Base-by-base conservation (phyloP, 2,888 invertebrate species). In the Hirtodrosophila alboralis region DNA sequence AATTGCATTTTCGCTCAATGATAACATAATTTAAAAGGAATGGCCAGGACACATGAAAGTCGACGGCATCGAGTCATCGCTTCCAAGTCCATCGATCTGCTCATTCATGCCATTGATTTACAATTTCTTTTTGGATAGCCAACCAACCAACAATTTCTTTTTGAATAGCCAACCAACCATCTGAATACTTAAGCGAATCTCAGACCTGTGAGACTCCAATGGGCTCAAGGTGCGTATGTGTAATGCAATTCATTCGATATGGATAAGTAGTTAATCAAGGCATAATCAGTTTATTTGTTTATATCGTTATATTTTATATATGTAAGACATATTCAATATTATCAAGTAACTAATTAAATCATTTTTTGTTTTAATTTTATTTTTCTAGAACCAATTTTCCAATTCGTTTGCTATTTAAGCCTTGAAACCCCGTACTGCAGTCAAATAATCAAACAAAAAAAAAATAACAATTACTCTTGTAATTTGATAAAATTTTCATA, bases 1-100 rank as follows among this genome's bases (percentile, higher is more conserved):
- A 87, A 87, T 87, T 87, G 87, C 88, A 87, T 88, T 87, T 23
- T 77, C 69, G 85, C 67, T 73, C 88, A 87, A 81, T 85, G 84
- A 86, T 84, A 73, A 83, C 77, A 79, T 83, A 75, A 83, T 85
- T 83, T 87, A 83, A 83, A 81, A 57, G 69, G 72, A 47, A 58
- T 67, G n/a, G n/a, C n/a, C n/a, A n/a, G n/a, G n/a, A n/a, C n/a
- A 59, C 72, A 76, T 72, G 80, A 75, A 71, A 64, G 72, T 60
- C 76, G 63, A 54, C n/a, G 44, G 40, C 34, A 14, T 21, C 28
- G 12, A 14, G 14, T 14, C 21, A 5, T 21, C 9, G 16, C 16
- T 14, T 26, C 26, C 30, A 8, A 7, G n/a, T 6, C 13, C 7
- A 47, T 28, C 18, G 44, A 34, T 45, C 34, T 45, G 51, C 34